Conservation (phyloP, 2,797 vertebrate genomes). For the Pangasius larnaudii region DNA sequence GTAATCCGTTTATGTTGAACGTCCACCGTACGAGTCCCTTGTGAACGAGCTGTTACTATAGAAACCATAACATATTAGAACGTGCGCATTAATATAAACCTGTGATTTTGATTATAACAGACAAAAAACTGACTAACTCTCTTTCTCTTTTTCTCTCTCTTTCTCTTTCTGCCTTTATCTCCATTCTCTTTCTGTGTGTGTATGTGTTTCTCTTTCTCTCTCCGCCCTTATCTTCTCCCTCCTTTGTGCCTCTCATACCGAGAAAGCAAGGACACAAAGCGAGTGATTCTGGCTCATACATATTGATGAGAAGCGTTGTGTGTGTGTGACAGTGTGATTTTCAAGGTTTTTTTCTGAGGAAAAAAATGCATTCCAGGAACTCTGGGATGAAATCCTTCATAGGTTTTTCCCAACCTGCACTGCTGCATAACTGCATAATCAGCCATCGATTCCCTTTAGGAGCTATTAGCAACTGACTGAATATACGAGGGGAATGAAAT, state of each 20-base stretch:
- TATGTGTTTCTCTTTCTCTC: not conserved
- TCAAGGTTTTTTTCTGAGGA: constrained; percentile 31
- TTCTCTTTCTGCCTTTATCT: not conserved
- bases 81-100: not conserved
- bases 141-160: not conserved
- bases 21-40: not conserved
- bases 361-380: constrained; percentile 31
- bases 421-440: constrained; percentile 12
- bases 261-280: constrained; percentile 37
- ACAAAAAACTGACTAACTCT: not conserved
- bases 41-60: not conserved
- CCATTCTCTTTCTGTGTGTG: not conserved
- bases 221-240: not conserved
- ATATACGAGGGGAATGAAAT: not conserved
- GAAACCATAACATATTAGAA: not conserved
- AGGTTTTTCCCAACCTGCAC: constrained; percentile 17
- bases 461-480: not conserved
- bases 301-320: constrained; percentile 48
- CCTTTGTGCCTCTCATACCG: constrained; percentile 6
- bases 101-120: not conserved
- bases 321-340: constrained; percentile 46
- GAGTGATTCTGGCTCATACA: constrained; percentile 49
- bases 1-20: not conserved
- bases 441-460: constrained; percentile 5
- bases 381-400: constrained; percentile 26